These are phyloP conservation scores for Drosophila barbarae DNA, from an alignment of 2,888 invertebrate species.

Conservation along the genomic window DNA sequence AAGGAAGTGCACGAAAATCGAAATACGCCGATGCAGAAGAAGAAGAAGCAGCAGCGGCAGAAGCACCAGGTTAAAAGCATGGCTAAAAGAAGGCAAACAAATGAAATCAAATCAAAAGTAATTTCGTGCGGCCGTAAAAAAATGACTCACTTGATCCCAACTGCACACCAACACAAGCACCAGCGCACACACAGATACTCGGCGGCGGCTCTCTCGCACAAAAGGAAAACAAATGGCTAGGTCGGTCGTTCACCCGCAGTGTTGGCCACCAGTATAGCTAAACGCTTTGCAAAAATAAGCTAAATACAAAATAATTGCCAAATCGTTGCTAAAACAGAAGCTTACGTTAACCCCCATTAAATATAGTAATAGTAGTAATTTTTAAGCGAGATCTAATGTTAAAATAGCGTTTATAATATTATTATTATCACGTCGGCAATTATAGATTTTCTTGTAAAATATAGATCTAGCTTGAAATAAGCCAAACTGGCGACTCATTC, in stretches of 20 bases:
- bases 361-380: too few relatives aligned
- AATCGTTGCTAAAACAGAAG: too few relatives aligned
- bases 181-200: slow-evolving; percentile 26
- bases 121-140: slow-evolving; percentile 41
- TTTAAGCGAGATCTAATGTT: too few relatives aligned
- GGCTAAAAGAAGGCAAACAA: slow-evolving; percentile 53
- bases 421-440: too few relatives aligned
- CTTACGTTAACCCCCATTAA: too few relatives aligned
- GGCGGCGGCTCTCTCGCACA: slow-evolving; percentile 48
- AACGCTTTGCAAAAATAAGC: too few relatives aligned
- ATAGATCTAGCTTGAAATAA: too few relatives aligned
- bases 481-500: slow-evolving; percentile 50
- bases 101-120: slow-evolving; percentile 40
- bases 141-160: slow-evolving; percentile 70
- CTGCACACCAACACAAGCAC: slow-evolving; percentile 30
- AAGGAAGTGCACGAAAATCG: slow-evolving; percentile 34
- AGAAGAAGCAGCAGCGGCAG: slow-evolving; percentile 24
- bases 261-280: too few relatives aligned
- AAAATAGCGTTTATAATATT: too few relatives aligned
- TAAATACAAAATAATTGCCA: too few relatives aligned
- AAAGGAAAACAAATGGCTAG: slow-evolving; percentile 79
- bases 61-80: slow-evolving; percentile 33
- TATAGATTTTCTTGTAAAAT: too few relatives aligned
- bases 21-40: slow-evolving; percentile 37
- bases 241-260: slow-evolving; percentile 79